Base-by-base conservation (phyloP, 2,888 invertebrate species). In the Megamerina dolium region DNA sequence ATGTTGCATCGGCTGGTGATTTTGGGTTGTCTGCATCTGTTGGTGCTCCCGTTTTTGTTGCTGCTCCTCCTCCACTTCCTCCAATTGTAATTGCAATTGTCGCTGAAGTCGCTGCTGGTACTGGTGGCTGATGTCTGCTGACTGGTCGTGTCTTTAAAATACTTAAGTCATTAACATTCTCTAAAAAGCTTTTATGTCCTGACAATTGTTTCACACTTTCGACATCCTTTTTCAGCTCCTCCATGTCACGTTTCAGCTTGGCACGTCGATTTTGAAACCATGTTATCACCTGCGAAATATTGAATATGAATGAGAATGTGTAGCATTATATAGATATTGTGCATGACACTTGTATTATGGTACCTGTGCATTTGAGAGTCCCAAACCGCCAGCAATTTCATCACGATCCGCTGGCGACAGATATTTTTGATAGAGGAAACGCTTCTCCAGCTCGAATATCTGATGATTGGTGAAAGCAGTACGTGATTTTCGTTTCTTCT, bases 381-480 rank as follows among this genome's bases (percentile, higher is more conserved):
- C 94, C 48, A 97, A 74, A 21, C 86, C 87, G 51, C 87, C 87
- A 3, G 96, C 95, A 53, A 96, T 94, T 68, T 96, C 95, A 73
- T 97, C 96, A 51, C 96, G 80, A 73, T 96, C 96, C 0, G 95
- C 94, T 0, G 96, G 96, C 40, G 94, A 94, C 55, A 97, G 78
- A 76, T 96, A 96, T 73, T 96, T 96, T 74, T 96, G 96, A 74
- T 95, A 94, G n/a, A 95, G 81, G 75, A 96, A 96, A 59, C 96
- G 80, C 68, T 94, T 95, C 72, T 97, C 96, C 66, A 96, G 75
- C 74, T 96, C 95, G 74, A 94, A 95, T 57, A 96, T 96, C 75
- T 96, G 96, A 74, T 95, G 94, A 73, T 96, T 96, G 47, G 95
- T 95, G 76, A 96, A 96, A 27, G 96, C 96, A 5, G 96, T 97